Evolutionary conservation across 2,113 vertebrate species (phyloP), one percentile per base, ranked within the genome.

Genomic region (Grammomys dolichurus): DNA sequence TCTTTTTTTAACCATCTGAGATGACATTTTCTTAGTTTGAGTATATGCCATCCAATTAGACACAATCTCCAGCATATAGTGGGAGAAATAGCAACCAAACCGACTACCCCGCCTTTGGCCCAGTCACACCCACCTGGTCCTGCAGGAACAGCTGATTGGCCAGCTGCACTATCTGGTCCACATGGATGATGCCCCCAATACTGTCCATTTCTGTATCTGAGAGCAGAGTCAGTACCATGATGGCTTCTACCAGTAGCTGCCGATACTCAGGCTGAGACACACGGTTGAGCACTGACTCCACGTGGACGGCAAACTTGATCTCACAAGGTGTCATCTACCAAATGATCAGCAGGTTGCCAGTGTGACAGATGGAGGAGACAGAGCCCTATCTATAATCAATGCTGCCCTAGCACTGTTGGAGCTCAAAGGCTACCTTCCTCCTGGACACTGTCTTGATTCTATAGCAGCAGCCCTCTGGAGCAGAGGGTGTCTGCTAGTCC

Each of bases 261-360:
- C 99, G 98, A 98, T 99, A 99, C 98, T 99, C 99, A 0, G 99
- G 99, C 95, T 99, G 99, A 3, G 99, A 99, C 12, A 99, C 99
- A 1, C 99, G 99, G 98, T 99, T 99, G 98, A 99, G 98, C 96
- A 99, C 99, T 0, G 99, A 99, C 98, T 99, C 99, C 96, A 99
- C 99, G 1, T 99, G 99, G 96, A 99, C 99, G 0, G 99, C 99
- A 97, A 99, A 99, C 98, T 99, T 99, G 97, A 99, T 99, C 97
- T 99, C 99, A 0, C 99, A 99, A 0, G 98, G 98, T 9, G 99
- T 99, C 99, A 99, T 99, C 99, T 99, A 95, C 17, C 94, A 95
- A 82, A 93, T 92, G 51, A 70, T 19, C 33, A 36, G 24, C 26
- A 84, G 70, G 40, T 20, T 43, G 28, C 48, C 93, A 96, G 93